phyloP scores from a whole-genome alignment of 35 echinoderm and acorn worm species.

The Heliocidaris erythrogramma region DNA sequence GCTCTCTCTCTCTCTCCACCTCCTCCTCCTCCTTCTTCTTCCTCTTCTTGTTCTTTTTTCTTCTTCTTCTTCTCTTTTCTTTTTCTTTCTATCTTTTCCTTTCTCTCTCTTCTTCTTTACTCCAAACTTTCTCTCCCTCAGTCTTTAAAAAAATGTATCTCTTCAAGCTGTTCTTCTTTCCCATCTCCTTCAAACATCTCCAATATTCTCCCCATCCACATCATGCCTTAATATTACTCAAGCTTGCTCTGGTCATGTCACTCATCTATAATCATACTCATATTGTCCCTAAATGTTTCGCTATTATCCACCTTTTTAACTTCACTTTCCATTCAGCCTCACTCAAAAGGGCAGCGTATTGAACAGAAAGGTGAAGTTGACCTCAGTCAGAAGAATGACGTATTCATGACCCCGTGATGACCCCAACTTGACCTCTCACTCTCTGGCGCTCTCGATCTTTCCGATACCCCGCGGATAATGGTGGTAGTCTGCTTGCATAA shows the following conservation, averaged over 20 bases:
- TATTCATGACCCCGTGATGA: slow-evolving; percentile 23
- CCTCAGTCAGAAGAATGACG: slow-evolving; percentile 20
- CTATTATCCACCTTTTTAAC: slow-evolving; percentile 4
- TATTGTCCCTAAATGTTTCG: neutral
- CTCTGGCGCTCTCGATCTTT: neutral
- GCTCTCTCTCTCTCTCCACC: no score
- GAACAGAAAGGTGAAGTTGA: neutral
- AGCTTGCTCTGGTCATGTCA: neutral
- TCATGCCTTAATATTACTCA: no score
- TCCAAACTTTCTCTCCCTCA: no score
- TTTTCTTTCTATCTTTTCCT: no score
- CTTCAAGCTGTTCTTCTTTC: no score
- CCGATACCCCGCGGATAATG: neutral
- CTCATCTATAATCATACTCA: neutral
- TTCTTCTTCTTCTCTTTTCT: no score
- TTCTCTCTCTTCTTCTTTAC: no score
- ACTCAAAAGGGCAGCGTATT: neutral
- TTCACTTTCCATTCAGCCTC: neutral
- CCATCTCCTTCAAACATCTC: no score
- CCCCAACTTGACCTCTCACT: slow-evolving; percentile 25
- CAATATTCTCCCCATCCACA: no score
- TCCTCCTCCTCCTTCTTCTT: no score
- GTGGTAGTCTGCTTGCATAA: neutral
- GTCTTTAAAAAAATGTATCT: no score
- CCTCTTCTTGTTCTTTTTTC: no score